These are phyloP conservation scores for Paralinhomoeus sp. DNA, from an alignment of 2,888 invertebrate genomes.

Conservation along the genomic window DNA sequence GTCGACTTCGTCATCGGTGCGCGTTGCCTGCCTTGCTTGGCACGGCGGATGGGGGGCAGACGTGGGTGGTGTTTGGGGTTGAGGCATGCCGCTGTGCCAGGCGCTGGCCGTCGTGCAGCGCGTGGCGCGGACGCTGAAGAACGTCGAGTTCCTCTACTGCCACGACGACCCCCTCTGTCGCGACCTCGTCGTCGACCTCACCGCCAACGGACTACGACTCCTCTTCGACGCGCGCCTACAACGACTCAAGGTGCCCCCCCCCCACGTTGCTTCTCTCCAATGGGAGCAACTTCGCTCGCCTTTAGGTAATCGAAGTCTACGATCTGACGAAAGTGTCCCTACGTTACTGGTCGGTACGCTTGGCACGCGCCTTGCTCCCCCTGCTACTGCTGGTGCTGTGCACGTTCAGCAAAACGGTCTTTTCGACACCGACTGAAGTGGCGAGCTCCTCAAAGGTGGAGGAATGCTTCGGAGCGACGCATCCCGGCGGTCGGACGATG, in stretches of 20 bases:
- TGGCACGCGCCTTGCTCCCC: not conserved
- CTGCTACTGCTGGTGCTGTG: not conserved
- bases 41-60: no score
- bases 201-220: constrained; percentile 80
- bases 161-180: constrained; percentile 60
- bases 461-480: constrained; percentile 93
- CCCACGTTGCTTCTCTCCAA: not conserved
- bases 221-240: constrained; percentile 87
- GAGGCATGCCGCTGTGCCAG: constrained; percentile 17
- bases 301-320: constrained; percentile 74
- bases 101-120: constrained; percentile 16
- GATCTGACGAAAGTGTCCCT: constrained; percentile 87
- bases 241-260: constrained; percentile 47
- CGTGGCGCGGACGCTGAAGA: constrained; percentile 11
- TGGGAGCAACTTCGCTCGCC: no score
- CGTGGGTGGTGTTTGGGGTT: not conserved
- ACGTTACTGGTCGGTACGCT: constrained; percentile 60
- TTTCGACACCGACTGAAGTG: constrained; percentile 62
- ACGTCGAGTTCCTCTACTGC: constrained; percentile 16
- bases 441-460: constrained; percentile 95
- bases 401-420: constrained; percentile 14
- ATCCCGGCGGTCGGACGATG: constrained; percentile 46
- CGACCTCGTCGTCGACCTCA: constrained; percentile 83
- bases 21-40: no score
- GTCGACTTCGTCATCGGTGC: constrained; percentile 17